Percentiles rank a stretch among this genome's conserved stretches.
Evolutionary conservation across 2,888 invertebrate genomes (phyloP).

Genomic region (Stratiomys singularior): DNA sequence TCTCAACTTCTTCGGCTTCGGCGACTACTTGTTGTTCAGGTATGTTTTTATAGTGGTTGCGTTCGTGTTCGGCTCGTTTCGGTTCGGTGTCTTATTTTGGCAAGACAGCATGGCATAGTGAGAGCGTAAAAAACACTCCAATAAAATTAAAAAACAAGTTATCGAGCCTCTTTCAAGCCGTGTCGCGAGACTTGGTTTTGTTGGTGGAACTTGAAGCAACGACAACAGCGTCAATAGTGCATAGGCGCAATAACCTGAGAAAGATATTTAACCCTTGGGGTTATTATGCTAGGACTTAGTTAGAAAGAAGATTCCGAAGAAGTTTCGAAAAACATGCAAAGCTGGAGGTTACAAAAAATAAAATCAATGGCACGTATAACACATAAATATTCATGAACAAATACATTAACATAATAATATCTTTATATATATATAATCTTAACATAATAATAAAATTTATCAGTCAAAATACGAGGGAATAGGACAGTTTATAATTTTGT

Average conservation of each 20-base stretch:
- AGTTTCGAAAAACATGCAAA: too few species aligned
- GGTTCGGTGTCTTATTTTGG: constrained; percentile 43
- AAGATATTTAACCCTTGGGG: background rate
- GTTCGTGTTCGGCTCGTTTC: constrained; percentile 20
- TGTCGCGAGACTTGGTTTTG: background rate
- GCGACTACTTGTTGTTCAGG: constrained; percentile 17
- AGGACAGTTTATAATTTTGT: too few species aligned
- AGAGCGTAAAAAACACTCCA: constrained; percentile 41
- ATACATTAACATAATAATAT: too few species aligned
- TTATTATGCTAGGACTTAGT: too few species aligned
- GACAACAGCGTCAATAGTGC: background rate
- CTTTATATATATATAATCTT: too few species aligned
- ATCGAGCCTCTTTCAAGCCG: constrained; percentile 33
- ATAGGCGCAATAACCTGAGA: constrained; percentile 12
- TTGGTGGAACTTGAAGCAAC: background rate
- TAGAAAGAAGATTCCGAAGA: too few species aligned
- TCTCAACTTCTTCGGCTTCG: constrained; percentile 21
- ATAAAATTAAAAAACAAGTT: constrained; percentile 45
- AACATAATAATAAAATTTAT: too few species aligned
- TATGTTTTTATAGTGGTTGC: constrained; percentile 30
- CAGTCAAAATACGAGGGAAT: too few species aligned
- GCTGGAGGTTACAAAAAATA: too few species aligned
- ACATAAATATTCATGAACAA: too few species aligned
- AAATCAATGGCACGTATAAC: too few species aligned
- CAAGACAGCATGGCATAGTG: constrained; percentile 29